Percentiles rank a stretch among this genome's conserved stretches.
These are phyloP conservation scores for Embiotoca jacksoni DNA, from an alignment of 2,113 vertebrate genomes.

Conservation along the genomic window DNA sequence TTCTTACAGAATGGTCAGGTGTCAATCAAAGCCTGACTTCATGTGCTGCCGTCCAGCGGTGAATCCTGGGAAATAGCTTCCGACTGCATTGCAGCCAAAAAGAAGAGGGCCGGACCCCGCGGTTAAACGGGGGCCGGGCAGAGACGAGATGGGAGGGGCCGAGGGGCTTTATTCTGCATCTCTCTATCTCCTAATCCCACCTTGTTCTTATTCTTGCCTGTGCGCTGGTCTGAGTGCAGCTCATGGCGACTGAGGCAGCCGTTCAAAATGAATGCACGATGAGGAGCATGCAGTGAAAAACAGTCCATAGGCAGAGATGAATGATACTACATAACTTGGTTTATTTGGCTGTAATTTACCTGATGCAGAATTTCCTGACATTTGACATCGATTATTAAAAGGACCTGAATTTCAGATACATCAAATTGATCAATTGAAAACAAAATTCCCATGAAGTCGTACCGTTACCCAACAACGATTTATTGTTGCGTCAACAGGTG, in stretches of 20 bases:
- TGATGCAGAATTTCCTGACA: conserved; percentile 79
- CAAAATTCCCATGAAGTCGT: conserved; percentile 65
- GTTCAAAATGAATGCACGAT: not conserved
- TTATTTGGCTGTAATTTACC: conserved; percentile 82
- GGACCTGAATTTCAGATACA: conserved; percentile 74
- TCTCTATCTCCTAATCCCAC: conserved; percentile 47
- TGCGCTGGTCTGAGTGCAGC: conserved; percentile 1
- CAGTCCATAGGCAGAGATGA: conserved; percentile 57
- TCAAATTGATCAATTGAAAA: conserved; percentile 64
- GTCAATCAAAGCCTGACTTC: conserved; percentile 41
- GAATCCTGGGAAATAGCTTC: conserved; percentile 21
- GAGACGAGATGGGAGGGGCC: conserved; percentile 32
- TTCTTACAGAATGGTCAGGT: conserved; percentile 13
- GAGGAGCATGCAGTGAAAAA: conserved; percentile 49
- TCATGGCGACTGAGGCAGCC: not conserved
- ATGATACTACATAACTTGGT: conserved; percentile 59
- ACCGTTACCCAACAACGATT: conserved; percentile 70
- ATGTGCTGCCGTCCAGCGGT: conserved; percentile 48
- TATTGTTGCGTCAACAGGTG: conserved; percentile 77
- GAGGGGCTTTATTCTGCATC: conserved; percentile 11
- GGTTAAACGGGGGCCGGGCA: conserved; percentile 18
- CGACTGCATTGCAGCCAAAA: conserved; percentile 64
- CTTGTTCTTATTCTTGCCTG: conserved; percentile 22
- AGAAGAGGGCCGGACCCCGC: conserved; percentile 17
- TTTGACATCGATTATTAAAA: conserved; percentile 64